These are phyloP conservation scores for Riparia riparia DNA, from an alignment of 2,113 vertebrate genomes.

Conservation along the genomic window DNA sequence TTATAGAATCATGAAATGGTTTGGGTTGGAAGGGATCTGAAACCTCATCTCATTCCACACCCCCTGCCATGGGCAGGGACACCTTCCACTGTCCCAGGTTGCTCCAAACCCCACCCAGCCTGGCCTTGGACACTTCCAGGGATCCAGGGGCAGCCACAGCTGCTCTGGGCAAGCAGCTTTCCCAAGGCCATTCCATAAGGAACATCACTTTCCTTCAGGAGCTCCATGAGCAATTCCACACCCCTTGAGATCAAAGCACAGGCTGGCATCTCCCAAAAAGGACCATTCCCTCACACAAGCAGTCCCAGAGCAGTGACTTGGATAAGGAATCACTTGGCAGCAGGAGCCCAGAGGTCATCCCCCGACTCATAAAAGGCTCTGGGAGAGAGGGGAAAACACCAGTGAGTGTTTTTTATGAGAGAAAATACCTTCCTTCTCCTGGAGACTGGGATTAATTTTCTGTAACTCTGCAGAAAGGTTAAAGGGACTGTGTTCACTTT, in stretches of 20 bases:
- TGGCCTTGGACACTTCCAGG: not conserved
- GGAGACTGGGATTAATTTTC: slow-evolving; percentile 63
- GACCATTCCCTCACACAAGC: not conserved
- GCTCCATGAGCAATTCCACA: not conserved
- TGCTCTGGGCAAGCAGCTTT: not conserved
- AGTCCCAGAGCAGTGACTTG: not conserved
- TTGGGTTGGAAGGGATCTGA: not conserved
- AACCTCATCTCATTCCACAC: not conserved
- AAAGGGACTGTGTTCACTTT: not conserved
- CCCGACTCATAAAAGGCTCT: not conserved
- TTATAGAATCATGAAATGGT: not conserved
- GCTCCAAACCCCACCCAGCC: fast-evolving
- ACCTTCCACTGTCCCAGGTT: not conserved
- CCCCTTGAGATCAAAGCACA: not conserved
- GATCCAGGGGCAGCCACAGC: not conserved
- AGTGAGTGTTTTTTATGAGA: slow-evolving; percentile 59
- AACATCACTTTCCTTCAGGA: not conserved
- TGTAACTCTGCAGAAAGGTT: not conserved
- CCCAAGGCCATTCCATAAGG: not conserved
- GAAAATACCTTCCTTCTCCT: slow-evolving; percentile 37
- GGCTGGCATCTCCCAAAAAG: not conserved
- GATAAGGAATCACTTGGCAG: not conserved
- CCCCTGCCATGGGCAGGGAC: not conserved
- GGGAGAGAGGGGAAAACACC: slow-evolving; percentile 51
- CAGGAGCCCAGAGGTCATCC: not conserved